Conservation (phyloP, 2,113 vertebrate species). For the Podilymbus podiceps region DNA sequence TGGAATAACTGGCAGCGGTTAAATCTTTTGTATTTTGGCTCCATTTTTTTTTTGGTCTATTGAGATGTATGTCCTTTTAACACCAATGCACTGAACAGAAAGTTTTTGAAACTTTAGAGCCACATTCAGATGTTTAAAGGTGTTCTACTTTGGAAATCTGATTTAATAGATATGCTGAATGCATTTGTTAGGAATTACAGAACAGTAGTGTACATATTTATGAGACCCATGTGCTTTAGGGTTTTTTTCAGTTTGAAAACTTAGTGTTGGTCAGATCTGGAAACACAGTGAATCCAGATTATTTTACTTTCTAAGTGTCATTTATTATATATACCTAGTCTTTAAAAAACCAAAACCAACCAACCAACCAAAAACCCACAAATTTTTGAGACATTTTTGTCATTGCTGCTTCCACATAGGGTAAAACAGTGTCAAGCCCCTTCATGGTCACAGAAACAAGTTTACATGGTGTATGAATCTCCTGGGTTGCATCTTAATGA, state of each 20-base stretch:
- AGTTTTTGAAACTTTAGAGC: not conserved
- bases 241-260: not conserved
- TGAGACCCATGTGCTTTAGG: not conserved
- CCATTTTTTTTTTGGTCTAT: fast-evolving
- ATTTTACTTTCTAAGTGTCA: not conserved
- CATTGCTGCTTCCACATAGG: not conserved
- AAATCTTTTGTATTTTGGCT: not conserved
- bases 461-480: not conserved
- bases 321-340: not conserved
- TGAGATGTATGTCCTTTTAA: fast-evolving
- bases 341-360: too few species aligned
- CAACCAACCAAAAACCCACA: too few species aligned
- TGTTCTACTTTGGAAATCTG: not conserved
- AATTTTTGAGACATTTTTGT: not conserved
- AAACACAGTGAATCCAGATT: not conserved
- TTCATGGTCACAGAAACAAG: not conserved
- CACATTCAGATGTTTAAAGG: fast-evolving
- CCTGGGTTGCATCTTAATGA: not conserved
- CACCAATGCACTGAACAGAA: not conserved
- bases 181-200: not conserved
- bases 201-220: not conserved
- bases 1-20: not conserved
- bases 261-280: not conserved
- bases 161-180: not conserved
- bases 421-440: not conserved